Base-by-base conservation (phyloP, 2,888 invertebrate species). In the Coelinius sp. region DNA sequence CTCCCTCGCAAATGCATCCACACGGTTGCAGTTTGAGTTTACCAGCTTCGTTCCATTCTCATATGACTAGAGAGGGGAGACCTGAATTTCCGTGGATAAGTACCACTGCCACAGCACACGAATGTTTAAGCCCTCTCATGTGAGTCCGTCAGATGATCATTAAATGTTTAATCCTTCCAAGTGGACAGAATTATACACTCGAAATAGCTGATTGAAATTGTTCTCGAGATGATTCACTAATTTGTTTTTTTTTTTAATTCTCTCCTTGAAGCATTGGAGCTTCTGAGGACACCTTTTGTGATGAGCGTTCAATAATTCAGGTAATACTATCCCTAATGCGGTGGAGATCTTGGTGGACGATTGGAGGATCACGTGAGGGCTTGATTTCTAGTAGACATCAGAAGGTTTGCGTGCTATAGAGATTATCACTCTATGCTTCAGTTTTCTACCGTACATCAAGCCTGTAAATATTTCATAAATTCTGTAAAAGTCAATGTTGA, bases 401-500 rank as follows among this genome's bases (percentile, higher is more conserved):
- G 81, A 82, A 81, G 79, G 1, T 10, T 84, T 78, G 83, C 85
- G 82, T 84, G 84, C 76, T 79, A 74, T 78, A 79, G 80, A 17
- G 83, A 85, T 84, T 81, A 83, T 84, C 80, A 81, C 80, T 31
- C 4, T 31, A 81, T 77, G 80, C 83, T 83, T 83, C 82, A 80
- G 41, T 52, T 74, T 73, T 82, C 80, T 78, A 70, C 77, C 76
- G 77, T 78, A 77, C 78, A 79, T 78, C 80, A 75, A 77, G 66
- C 20, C 78, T 80, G 80, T 83, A 81, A 83, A 85, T 85, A 82
- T 83, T 85, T 85, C 79, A 85, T 85, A 81, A 80, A 82, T 81
- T 73, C 75, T 77, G 75, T 31, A 72, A 79, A 80, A 77, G 75
- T 73, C 63, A 62, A 62, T 63, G 64, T 12, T 25, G 27, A 17